Base-by-base conservation (phyloP, 2,113 vertebrate species). In the Psittacula cyanocephala region DNA sequence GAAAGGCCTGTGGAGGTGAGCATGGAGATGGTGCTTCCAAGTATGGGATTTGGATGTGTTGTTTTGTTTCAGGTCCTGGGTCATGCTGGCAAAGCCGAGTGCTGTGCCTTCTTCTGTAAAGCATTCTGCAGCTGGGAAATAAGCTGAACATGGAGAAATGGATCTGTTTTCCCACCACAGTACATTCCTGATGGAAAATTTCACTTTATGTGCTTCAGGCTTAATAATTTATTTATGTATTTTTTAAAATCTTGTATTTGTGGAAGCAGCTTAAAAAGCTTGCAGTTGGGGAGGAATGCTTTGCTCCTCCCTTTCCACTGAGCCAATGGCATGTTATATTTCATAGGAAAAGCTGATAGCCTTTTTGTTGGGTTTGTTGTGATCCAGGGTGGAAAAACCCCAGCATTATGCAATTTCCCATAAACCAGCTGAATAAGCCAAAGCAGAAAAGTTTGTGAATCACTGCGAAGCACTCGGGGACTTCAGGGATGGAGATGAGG, bases 331-430 rank as follows among this genome's bases (percentile, higher is more conserved):
- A 17, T 91, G 81, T 84, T 33, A 1, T 5, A 37, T 67, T 78
- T 50, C 16, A 28, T 6, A 18, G n/a, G n/a, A 68, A 49, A 81
- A 89, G 18, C 7, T 70, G 64, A 37, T 29, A 49, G 28, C 25
- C 6, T 49, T 65, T n/a, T 31, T 0, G 0, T 6, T 28, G 12
- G 0, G 39, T 70, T 74, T 67, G 31, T 29, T 35, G 17, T 23
- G 35, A 50, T 50, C 47, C 35, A 64, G 52, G 19, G 2, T 41
- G 77, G 69, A 79, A 85, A 85, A 91, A 29, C 0, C 7, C 72
- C 37, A 13, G 23, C 0, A 3, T 92, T 63, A 82, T 17, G 84
- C 15, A 92, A 91, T 81, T 70, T 31, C 89, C 81, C 25, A 16
- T 91, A 46, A 94, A 95, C 41, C 4, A 44, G 29, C 65, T 81